phyloP scores from a whole-genome alignment of 2,113 vertebrate species.

The Spheniscus mendiculus region DNA sequence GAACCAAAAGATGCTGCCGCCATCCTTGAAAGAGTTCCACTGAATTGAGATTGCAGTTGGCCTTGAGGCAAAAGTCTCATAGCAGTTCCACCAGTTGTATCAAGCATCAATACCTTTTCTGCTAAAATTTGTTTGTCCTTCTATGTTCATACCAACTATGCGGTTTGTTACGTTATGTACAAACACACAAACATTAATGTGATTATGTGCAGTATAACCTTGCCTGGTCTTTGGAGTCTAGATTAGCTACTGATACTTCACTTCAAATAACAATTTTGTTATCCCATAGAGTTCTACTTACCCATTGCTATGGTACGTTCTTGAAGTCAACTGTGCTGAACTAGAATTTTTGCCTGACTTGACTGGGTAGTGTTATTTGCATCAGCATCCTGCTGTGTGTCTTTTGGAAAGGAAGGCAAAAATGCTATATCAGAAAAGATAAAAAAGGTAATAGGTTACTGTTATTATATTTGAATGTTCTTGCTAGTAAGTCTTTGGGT shows the following conservation, averaged over 20 bases:
- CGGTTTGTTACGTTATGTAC: background rate
- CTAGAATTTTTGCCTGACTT: background rate
- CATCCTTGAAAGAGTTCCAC: background rate
- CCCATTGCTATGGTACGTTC: background rate
- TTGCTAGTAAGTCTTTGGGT: background rate
- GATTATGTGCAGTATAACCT: background rate
- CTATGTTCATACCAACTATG: background rate
- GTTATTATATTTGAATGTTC: background rate
- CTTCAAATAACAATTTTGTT: background rate
- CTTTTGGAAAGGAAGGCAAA: background rate
- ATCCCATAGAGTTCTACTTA: background rate
- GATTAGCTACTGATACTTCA: background rate
- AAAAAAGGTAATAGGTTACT: background rate
- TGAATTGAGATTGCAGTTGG: background rate
- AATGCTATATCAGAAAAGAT: background rate
- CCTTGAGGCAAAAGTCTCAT: background rate
- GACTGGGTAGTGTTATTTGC: background rate
- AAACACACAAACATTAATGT: background rate
- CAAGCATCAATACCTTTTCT: background rate
- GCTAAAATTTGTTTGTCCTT: background rate
- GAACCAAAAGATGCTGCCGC: background rate
- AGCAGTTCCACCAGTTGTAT: background rate
- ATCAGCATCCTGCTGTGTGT: background rate
- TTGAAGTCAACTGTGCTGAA: background rate
- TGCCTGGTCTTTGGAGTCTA: background rate